phyloP scores from a whole-genome alignment of 2,888 invertebrate genomes.

The Rhabditoides inermis region DNA sequence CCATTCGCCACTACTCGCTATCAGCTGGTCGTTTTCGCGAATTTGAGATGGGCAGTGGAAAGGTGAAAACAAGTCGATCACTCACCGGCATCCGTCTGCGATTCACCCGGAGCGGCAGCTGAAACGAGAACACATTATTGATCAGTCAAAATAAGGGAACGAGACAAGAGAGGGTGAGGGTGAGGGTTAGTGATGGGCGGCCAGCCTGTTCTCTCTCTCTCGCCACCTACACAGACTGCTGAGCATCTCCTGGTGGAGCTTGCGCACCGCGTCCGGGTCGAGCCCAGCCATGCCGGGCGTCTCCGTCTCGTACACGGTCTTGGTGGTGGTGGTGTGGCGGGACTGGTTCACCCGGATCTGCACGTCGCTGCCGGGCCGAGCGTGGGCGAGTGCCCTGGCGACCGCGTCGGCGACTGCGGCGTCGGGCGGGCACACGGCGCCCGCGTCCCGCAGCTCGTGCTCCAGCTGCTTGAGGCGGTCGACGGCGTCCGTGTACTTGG shows the following conservation, averaged over 20 bases:
- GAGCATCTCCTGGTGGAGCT: conserved; percentile 45
- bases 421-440: conserved; percentile 44
- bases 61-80: too few relatives aligned
- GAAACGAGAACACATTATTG: too few relatives aligned
- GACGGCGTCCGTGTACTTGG: conserved; percentile 33
- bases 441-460: conserved; percentile 38
- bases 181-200: too few relatives aligned
- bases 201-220: too few relatives aligned
- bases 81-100: too few relatives aligned
- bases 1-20: too few relatives aligned
- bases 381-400: conserved; percentile 38
- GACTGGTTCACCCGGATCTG: conserved; percentile 49
- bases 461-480: conserved; percentile 42
- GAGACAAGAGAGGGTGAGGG: too few relatives aligned
- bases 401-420: conserved; percentile 42
- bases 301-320: conserved; percentile 51
- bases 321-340: conserved; percentile 48
- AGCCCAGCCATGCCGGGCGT: conserved; percentile 49
- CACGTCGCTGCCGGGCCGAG: conserved; percentile 40
- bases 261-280: conserved; percentile 37
- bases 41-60: too few relatives aligned
- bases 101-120: too few relatives aligned
- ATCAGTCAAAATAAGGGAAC: too few relatives aligned
- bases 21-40: too few relatives aligned
- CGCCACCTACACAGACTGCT: conserved; percentile 40